These are phyloP conservation scores for Tethea ocularis DNA, from an alignment of 2,888 invertebrate genomes.

Conservation along the genomic window DNA sequence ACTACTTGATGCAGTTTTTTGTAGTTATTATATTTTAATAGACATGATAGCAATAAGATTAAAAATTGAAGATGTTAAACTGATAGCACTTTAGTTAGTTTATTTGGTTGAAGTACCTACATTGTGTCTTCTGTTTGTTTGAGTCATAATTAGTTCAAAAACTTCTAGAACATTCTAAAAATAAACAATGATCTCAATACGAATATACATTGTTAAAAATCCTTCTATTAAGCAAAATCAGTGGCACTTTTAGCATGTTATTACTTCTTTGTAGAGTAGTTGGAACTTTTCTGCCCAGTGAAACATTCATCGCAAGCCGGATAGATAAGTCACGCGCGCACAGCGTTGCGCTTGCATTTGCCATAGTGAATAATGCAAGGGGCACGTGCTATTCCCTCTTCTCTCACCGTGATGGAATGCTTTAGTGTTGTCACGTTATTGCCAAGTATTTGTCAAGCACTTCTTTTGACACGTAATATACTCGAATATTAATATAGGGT, in stretches of 20 bases:
- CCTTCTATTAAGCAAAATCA: not conserved
- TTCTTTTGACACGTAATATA: not conserved
- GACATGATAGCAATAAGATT: no score
- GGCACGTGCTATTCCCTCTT: slow-evolving; percentile 57
- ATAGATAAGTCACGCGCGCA: slow-evolving; percentile 73
- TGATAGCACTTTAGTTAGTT: no score
- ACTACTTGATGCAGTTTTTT: no score
- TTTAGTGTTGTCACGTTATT: slow-evolving; percentile 56
- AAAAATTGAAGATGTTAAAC: no score
- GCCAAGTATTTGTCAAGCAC: slow-evolving; percentile 40
- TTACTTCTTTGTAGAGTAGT: slow-evolving; percentile 13
- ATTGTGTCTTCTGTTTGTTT: no score
- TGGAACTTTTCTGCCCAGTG: slow-evolving; percentile 55
- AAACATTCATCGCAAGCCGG: slow-evolving; percentile 58
- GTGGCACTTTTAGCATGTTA: not conserved
- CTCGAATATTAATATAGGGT: not conserved
- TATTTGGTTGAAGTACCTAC: no score
- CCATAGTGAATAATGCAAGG: slow-evolving; percentile 77
- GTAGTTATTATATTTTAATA: no score
- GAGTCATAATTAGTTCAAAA: no score
- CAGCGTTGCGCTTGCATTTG: slow-evolving; percentile 62
- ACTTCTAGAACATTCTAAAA: not conserved
- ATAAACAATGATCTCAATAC: no score
- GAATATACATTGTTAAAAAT: not conserved
- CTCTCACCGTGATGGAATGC: slow-evolving; percentile 60